phyloP scores from a whole-genome alignment of 1,140 invertebrate species.

The Diabrotica undecimpunctata region DNA sequence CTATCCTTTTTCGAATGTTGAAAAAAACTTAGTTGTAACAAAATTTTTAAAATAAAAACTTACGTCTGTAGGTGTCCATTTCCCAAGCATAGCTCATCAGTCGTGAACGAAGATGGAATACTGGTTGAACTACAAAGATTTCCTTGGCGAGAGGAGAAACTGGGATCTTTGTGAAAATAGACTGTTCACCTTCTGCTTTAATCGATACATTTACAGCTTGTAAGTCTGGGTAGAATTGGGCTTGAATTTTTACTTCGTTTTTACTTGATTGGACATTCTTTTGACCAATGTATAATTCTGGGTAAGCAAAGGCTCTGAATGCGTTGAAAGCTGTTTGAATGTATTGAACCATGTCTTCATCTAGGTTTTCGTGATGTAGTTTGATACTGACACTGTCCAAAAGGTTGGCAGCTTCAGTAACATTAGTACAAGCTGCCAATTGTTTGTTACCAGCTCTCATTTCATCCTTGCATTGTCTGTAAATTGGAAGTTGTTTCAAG shows the following conservation, averaged over 20 bases:
- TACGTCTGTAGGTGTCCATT: conserved; percentile 36
- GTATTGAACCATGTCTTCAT: conserved; percentile 5
- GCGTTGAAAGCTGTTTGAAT: conserved; percentile 18
- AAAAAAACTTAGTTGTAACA: too few species aligned
- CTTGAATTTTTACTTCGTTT: conserved; percentile 51
- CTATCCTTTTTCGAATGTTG: too few species aligned
- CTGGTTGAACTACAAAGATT: conserved; percentile 49
- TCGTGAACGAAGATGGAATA: conserved; percentile 45
- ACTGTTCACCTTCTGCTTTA: conserved; percentile 44
- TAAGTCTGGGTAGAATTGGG: conserved; percentile 46
- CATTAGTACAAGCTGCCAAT: conserved; percentile 53
- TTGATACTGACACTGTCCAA: conserved; percentile 50
- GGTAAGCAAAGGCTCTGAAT: conserved; percentile 17
- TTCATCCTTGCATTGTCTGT: conserved; percentile 51
- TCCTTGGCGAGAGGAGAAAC: conserved; percentile 41
- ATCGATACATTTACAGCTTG: conserved; percentile 49
- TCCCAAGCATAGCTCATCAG: conserved; percentile 42
- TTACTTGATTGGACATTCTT: conserved; percentile 15
- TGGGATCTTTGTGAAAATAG: conserved; percentile 46
- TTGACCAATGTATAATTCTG: conserved; percentile 18
- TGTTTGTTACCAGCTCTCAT: conserved; percentile 54
- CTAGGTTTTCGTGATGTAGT: conserved; percentile 49
- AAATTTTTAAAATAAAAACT: conserved; percentile 17
- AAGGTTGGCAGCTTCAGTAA: conserved; percentile 49
- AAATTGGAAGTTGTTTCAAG: conserved; percentile 43